Conservation (phyloP, 1,140 invertebrate genomes). For the Drosophila parvula region DNA sequence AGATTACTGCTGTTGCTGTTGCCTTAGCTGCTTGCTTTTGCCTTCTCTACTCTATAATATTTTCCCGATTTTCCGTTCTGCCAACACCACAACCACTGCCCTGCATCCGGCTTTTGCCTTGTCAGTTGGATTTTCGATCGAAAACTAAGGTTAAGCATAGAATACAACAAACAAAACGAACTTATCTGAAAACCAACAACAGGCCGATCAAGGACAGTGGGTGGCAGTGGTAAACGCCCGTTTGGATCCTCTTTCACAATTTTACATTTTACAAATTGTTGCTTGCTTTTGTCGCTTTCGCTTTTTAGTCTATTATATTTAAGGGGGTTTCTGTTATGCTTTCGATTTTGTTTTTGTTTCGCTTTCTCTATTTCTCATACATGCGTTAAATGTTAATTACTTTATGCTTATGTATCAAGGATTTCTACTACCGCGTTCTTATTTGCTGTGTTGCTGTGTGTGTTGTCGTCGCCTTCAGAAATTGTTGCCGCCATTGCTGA, state of each 20-base stretch:
- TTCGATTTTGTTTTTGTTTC: slow-evolving; percentile 33
- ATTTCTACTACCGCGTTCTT: slow-evolving; percentile 75
- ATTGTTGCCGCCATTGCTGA: slow-evolving; percentile 57
- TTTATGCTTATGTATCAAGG: slow-evolving; percentile 79
- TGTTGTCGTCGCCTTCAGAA: slow-evolving; percentile 39
- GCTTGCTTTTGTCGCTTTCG: slow-evolving; percentile 34
- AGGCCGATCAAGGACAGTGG: slow-evolving; percentile 20
- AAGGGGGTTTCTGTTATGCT: slow-evolving; percentile 24
- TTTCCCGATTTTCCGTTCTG: slow-evolving; percentile 16
- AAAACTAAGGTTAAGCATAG: slow-evolving; percentile 43
- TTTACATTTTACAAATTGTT: slow-evolving; percentile 59
- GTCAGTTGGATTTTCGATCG: slow-evolving; percentile 19
- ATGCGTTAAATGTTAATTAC: slow-evolving; percentile 67
- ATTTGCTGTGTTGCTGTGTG: slow-evolving; percentile 28
- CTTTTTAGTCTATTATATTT: slow-evolving; percentile 57
- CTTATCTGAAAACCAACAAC: slow-evolving; percentile 22
- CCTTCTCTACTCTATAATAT: slow-evolving; percentile 8
- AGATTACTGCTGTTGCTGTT: slow-evolving; percentile 30
- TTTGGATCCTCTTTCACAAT: slow-evolving; percentile 55
- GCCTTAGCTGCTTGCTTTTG: slow-evolving; percentile 17
- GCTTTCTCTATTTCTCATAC: slow-evolving; percentile 52
- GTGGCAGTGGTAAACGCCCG: slow-evolving; percentile 16
- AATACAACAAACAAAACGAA: slow-evolving; percentile 45
- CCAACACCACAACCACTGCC: slow-evolving; percentile 19
- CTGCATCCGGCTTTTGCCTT: not conserved